A percentile compares a stretch with the other conserved stretches of the same genome.
phyloP scores from a whole-genome alignment of 2,797 vertebrate species.

The Diplodus sargus region DNA sequence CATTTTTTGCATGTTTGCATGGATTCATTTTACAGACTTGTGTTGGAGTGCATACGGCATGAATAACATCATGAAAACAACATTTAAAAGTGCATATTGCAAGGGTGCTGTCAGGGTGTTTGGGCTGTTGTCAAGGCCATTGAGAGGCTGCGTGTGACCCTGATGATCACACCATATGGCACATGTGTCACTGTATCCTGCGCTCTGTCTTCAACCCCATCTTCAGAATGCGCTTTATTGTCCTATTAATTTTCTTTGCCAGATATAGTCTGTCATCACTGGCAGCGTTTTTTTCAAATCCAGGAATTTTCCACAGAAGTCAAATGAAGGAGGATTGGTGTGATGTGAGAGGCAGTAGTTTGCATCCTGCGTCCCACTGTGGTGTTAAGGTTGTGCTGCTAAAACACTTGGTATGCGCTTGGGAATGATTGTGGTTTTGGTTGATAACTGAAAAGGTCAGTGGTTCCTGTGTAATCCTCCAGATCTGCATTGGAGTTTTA shows the following conservation, averaged over 20 bases:
- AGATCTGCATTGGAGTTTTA: neutral
- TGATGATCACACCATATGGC: neutral
- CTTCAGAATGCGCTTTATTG: slow-evolving; percentile 6
- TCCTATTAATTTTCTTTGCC: slow-evolving; percentile 16
- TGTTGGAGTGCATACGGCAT: slow-evolving; percentile 37
- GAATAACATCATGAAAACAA: slow-evolving; percentile 39
- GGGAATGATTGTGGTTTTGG: too few species aligned
- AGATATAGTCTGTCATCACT: slow-evolving; percentile 8
- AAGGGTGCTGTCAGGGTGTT: neutral
- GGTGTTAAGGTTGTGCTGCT: neutral
- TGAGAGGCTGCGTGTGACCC: neutral
- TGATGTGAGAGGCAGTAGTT: neutral
- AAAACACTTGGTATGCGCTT: too few species aligned
- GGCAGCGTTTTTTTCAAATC: neutral
- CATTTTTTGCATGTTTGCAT: slow-evolving; percentile 58
- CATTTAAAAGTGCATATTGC: slow-evolving; percentile 14
- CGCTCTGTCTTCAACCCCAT: slow-evolving; percentile 1
- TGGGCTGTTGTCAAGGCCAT: neutral
- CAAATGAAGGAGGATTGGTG: neutral
- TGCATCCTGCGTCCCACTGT: neutral
- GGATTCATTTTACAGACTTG: slow-evolving; percentile 55
- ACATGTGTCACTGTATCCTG: neutral
- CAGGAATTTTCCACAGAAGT: slow-evolving; percentile 1
- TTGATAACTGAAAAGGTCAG: neutral
- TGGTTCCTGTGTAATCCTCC: neutral